phyloP scores from a whole-genome alignment of 2,113 vertebrate genomes.

The Acrocephalus kingi region DNA sequence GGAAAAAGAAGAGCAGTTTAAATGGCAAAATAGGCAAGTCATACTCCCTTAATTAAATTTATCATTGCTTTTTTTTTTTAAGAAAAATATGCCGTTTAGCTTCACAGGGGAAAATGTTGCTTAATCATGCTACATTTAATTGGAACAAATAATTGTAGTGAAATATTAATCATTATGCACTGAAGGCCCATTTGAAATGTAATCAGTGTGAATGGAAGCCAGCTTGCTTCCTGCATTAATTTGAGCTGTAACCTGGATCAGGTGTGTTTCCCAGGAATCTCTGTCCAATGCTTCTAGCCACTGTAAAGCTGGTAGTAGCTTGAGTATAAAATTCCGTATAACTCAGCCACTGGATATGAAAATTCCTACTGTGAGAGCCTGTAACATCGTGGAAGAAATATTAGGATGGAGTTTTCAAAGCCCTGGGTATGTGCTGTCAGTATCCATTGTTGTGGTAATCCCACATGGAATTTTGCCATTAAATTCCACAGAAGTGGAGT shows the following conservation, averaged over 20 bases:
- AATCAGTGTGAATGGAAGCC: slow-evolving; percentile 2
- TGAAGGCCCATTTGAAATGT: slow-evolving; percentile 34
- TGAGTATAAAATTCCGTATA: background rate
- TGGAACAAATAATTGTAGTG: slow-evolving; percentile 59
- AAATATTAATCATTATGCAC: slow-evolving; percentile 43
- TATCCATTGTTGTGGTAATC: background rate
- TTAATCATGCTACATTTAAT: slow-evolving; percentile 63
- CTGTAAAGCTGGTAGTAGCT: background rate
- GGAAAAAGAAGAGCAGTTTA: background rate
- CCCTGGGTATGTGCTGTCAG: background rate
- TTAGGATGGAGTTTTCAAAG: background rate
- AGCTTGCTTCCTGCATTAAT: background rate
- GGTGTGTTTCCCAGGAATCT: background rate
- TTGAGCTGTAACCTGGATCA: background rate
- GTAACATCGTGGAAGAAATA: background rate
- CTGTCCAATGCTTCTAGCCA: background rate
- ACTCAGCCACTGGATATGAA: background rate
- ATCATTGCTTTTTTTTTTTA: background rate
- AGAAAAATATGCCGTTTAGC: background rate
- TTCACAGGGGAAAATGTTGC: slow-evolving; percentile 16
- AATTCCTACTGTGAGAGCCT: background rate
- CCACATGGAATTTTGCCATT: background rate
- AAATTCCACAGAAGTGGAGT: background rate
- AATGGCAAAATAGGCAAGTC: slow-evolving; percentile 28
- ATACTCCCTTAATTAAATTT: slow-evolving; percentile 57